phyloP scores from a whole-genome alignment of 2,113 vertebrate genomes.

The Thymallus thymallus region DNA sequence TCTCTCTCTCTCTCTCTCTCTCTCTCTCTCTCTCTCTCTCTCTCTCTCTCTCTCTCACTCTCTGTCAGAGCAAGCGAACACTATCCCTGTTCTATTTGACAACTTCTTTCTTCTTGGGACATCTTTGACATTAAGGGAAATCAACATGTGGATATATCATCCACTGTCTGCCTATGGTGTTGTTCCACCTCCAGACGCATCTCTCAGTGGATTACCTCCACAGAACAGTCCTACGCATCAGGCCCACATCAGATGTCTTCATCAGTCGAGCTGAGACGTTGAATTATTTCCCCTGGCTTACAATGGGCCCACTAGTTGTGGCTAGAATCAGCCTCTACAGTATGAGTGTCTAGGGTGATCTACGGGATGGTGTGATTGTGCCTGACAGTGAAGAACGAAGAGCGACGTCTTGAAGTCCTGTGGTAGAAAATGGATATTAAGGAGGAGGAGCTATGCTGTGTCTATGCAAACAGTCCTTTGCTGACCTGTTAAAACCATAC shows the following conservation, averaged over 20 bases:
- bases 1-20: too few relatives aligned
- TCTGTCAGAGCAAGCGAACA: too few relatives aligned
- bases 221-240: conserved; percentile 42
- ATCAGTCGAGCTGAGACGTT: conserved; percentile 10
- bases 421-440: not conserved
- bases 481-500: not conserved
- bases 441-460: not conserved
- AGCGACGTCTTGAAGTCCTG: conserved; percentile 10
- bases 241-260: conserved; percentile 25
- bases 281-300: not conserved
- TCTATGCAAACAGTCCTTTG: not conserved
- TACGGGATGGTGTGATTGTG: conserved; percentile 17
- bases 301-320: not conserved
- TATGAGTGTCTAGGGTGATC: conserved; percentile 19
- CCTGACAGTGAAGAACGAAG: conserved; percentile 30
- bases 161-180: conserved; percentile 37
- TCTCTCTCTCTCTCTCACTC: too few relatives aligned
- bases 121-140: conserved; percentile 37
- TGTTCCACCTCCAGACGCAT: conserved; percentile 42
- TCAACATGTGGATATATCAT: conserved; percentile 48
- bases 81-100: conserved; percentile 7
- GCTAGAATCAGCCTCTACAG: conserved; percentile 14
- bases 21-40: too few relatives aligned
- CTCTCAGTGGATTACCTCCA: conserved; percentile 11
- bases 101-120: conserved; percentile 42